A percentile compares a stretch with the other conserved stretches of the same genome.
Conservation (phyloP, 53 echinoderm and acorn worm species). For the Paracentrotus lividus region DNA sequence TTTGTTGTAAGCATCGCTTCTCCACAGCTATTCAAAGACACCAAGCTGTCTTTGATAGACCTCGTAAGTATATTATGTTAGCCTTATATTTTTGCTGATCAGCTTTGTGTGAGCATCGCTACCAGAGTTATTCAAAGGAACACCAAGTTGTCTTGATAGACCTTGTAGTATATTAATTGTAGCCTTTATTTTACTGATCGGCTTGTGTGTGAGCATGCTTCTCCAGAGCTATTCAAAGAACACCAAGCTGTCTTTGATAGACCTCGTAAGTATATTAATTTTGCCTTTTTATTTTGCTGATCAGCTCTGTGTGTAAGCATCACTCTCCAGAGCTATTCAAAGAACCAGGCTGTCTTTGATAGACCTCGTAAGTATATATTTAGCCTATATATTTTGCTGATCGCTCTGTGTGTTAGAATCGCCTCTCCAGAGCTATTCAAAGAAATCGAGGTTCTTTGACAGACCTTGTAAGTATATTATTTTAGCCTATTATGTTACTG, state of each 20-base stretch:
- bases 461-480: too few relatives aligned
- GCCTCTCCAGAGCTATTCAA: too few relatives aligned
- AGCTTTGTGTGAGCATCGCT: too few relatives aligned
- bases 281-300: slow-evolving; percentile 83
- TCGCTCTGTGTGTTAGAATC: too few relatives aligned
- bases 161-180: too few relatives aligned
- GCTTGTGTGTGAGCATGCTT: slow-evolving; percentile 89
- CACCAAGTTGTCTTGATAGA: too few relatives aligned
- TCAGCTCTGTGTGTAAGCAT: slow-evolving; percentile 88
- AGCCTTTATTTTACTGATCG: slow-evolving; percentile 81
- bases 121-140: too few relatives aligned
- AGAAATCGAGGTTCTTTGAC: too few relatives aligned
- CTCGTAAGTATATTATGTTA: too few relatives aligned
- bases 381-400: too few relatives aligned
- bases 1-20: slow-evolving; percentile 87
- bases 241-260: slow-evolving; percentile 72
- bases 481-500: slow-evolving; percentile 83
- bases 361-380: slow-evolving; percentile 95
- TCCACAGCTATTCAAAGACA: slow-evolving; percentile 84
- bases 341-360: slow-evolving; percentile 81
- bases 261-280: too few relatives aligned
- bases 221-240: slow-evolving; percentile 85
- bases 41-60: slow-evolving; percentile 83
- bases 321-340: slow-evolving; percentile 85
- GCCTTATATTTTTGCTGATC: slow-evolving; percentile 78